Conservation (phyloP, 2,113 vertebrate genomes). For the Heterocephalus glaber region DNA sequence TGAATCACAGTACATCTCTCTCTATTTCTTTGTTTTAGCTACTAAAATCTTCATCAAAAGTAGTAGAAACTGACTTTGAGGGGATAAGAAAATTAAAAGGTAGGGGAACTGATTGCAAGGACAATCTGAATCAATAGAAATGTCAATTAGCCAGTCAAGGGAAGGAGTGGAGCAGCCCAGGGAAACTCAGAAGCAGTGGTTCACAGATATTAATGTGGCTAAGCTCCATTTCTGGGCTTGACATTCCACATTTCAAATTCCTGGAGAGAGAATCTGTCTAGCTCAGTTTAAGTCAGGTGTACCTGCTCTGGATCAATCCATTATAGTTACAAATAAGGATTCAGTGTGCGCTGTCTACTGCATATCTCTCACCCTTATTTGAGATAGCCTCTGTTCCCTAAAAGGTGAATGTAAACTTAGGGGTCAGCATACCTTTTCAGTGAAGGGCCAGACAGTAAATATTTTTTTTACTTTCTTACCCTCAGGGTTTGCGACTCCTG, state of each 20-base stretch:
- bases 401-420: neutral
- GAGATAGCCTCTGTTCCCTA: neutral
- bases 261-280: neutral
- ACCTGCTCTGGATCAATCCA: neutral
- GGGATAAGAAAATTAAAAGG: neutral
- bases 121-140: neutral
- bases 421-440: neutral
- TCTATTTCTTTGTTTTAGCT: constrained; percentile 32
- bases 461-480: neutral
- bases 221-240: neutral
- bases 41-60: neutral
- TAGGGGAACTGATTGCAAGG: neutral
- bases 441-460: neutral
- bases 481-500: neutral
- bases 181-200: neutral
- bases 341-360: neutral
- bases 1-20: neutral
- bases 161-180: neutral
- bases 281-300: neutral
- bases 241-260: neutral
- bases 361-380: too few relatives aligned
- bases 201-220: neutral
- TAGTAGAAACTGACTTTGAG: constrained; percentile 13
- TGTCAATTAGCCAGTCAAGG: neutral
- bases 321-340: neutral